These are phyloP conservation scores for Cebidichthys violaceus DNA, from an alignment of 2,113 vertebrate genomes.

Conservation along the genomic window DNA sequence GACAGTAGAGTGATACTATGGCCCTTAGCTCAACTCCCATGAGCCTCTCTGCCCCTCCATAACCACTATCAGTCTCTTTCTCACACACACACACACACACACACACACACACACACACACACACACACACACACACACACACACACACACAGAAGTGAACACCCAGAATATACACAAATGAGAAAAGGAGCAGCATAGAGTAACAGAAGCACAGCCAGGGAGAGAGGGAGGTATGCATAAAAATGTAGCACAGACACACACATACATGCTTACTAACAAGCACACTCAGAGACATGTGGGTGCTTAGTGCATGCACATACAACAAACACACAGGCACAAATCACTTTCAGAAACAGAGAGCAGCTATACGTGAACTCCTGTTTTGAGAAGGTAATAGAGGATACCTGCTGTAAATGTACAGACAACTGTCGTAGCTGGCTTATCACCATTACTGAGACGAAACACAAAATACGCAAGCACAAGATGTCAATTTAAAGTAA, in stretches of 20 bases:
- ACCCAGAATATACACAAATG: slow-evolving; percentile 48
- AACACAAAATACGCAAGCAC: neutral
- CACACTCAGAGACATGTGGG: slow-evolving; percentile 24
- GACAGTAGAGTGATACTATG: slow-evolving; percentile 79
- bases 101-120: neutral
- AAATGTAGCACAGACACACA: slow-evolving; percentile 42
- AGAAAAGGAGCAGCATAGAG: slow-evolving; percentile 41
- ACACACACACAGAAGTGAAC: slow-evolving; percentile 41
- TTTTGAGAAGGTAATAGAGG: slow-evolving; percentile 23
- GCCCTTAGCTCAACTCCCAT: slow-evolving; percentile 82
- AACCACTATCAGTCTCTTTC: slow-evolving; percentile 55
- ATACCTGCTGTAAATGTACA: neutral
- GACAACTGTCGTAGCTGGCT: neutral
- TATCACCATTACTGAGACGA: neutral
- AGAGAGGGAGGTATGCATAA: slow-evolving; percentile 45
- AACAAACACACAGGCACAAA: slow-evolving; percentile 6
- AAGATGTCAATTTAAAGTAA: neutral
- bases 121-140: slow-evolving; percentile 4
- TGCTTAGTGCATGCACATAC: slow-evolving; percentile 18
- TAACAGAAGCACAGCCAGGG: slow-evolving; percentile 35
- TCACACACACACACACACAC: slow-evolving; percentile 4
- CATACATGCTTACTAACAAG: slow-evolving; percentile 22
- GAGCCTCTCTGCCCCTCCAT: slow-evolving; percentile 75
- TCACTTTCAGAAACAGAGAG: slow-evolving; percentile 24
- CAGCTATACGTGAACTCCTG: slow-evolving; percentile 15